Evolutionary conservation across 2,797 vertebrate genomes (phyloP).

Genomic region (Otolemur crassicaudatus): DNA sequence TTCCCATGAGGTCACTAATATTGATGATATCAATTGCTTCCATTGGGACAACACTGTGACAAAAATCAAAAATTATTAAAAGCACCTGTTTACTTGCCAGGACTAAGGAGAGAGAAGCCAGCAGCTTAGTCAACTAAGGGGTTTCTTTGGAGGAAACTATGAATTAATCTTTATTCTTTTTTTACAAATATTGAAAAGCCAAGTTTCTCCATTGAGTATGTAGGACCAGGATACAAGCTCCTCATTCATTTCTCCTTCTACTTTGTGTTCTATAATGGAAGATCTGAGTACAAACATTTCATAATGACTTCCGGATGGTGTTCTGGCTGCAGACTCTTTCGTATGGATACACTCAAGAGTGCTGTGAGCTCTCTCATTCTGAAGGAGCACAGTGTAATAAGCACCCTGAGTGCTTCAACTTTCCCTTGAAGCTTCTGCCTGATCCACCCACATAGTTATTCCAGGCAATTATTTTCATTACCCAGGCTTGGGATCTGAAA

Average conservation of each 20-base stretch:
- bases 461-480: not conserved
- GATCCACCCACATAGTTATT: not conserved
- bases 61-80: not conserved
- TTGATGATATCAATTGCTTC: not conserved
- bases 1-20: not conserved
- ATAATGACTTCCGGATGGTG: not conserved
- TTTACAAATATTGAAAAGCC: constrained; percentile 35
- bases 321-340: not conserved
- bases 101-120: not conserved
- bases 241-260: not conserved
- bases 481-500: not conserved
- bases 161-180: constrained; percentile 33
- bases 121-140: not conserved
- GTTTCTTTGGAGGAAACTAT: constrained; percentile 33
- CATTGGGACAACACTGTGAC: not conserved
- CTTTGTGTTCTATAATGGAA: constrained; percentile 5
- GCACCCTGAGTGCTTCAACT: not conserved
- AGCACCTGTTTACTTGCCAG: not conserved
- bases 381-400: not conserved
- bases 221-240: not conserved
- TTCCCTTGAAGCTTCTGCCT: constrained; percentile 4
- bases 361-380: constrained; percentile 40
- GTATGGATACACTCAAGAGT: constrained; percentile 12
- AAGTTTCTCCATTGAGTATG: not conserved
- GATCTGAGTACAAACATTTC: not conserved